A percentile compares a stretch with the other conserved stretches of the same genome.
Evolutionary conservation across 2,888 invertebrate species (phyloP).

Genomic region (Graphium colonna): DNA sequence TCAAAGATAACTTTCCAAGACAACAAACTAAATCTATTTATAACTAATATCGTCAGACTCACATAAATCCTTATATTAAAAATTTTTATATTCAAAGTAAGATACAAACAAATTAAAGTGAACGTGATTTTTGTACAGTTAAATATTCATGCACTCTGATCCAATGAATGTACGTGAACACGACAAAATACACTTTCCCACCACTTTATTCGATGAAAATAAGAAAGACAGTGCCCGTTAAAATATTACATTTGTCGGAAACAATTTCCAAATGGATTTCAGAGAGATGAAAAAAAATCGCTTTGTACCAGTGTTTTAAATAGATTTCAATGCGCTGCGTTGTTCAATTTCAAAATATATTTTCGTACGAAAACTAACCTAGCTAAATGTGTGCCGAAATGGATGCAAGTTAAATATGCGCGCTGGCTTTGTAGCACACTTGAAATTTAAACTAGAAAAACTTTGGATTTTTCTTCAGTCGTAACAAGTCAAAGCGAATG

Average conservation of each 20-base stretch:
- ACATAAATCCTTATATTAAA: no score
- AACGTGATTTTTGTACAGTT: not conserved
- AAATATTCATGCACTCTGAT: not conserved
- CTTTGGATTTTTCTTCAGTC: no score
- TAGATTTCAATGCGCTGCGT: constrained; percentile 2
- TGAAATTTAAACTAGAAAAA: no score
- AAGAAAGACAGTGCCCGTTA: not conserved
- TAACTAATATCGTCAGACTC: no score
- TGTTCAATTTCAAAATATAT: not conserved
- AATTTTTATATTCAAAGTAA: no score
- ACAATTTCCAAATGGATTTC: constrained; percentile 19
- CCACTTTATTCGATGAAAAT: constrained; percentile 5
- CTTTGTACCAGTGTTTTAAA: not conserved
- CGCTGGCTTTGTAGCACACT: no score
- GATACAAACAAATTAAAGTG: no score
- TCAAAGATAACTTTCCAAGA: no score
- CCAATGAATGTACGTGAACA: not conserved
- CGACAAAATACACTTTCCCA: not conserved
- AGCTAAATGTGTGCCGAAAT: no score
- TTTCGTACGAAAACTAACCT: not conserved
- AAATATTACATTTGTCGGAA: constrained; percentile 5
- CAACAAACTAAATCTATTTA: no score
- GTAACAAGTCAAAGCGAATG: no score
- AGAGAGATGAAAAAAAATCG: constrained; percentile 11
- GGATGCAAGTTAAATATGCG: no score